phyloP scores from a whole-genome alignment of 2,113 vertebrate genomes.

The Phycodurus eques region DNA sequence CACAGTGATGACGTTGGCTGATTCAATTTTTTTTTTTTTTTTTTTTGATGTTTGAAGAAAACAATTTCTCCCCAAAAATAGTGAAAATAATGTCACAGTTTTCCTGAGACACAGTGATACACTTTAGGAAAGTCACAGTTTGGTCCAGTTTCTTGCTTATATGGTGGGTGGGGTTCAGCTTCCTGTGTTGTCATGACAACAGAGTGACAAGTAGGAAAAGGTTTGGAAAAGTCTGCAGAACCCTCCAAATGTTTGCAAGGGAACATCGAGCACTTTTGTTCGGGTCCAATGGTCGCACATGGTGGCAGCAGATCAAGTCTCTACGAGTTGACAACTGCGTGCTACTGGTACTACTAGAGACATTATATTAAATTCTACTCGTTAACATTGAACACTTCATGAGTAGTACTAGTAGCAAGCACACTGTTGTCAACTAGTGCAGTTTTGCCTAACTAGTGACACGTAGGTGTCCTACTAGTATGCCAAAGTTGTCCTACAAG shows the following conservation, averaged over 20 bases:
- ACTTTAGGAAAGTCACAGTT: constrained; percentile 5
- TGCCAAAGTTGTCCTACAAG: not conserved
- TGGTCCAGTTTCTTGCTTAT: constrained; percentile 2
- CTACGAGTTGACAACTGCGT: not conserved
- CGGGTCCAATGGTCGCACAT: not conserved
- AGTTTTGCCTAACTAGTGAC: not conserved
- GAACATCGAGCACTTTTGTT: not conserved
- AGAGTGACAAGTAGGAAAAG: not conserved
- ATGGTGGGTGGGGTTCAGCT: not conserved
- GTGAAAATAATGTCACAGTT: not conserved
- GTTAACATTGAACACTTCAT: not conserved
- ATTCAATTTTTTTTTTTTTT: not conserved
- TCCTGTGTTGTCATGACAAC: not conserved
- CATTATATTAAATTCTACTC: not conserved
- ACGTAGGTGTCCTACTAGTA: not conserved
- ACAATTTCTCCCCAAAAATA: not conserved
- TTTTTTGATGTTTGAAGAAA: too few species aligned
- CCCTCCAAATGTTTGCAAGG: not conserved
- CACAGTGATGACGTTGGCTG: constrained; percentile 33
- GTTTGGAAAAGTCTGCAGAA: not conserved
- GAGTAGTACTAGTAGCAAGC: not conserved
- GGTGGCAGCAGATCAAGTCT: too few species aligned
- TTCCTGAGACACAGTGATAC: constrained; percentile 1
- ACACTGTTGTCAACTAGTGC: not conserved
- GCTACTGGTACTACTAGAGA: not conserved